Conservation (phyloP, 2,113 vertebrate species). For the Mormyrus iriodes region DNA sequence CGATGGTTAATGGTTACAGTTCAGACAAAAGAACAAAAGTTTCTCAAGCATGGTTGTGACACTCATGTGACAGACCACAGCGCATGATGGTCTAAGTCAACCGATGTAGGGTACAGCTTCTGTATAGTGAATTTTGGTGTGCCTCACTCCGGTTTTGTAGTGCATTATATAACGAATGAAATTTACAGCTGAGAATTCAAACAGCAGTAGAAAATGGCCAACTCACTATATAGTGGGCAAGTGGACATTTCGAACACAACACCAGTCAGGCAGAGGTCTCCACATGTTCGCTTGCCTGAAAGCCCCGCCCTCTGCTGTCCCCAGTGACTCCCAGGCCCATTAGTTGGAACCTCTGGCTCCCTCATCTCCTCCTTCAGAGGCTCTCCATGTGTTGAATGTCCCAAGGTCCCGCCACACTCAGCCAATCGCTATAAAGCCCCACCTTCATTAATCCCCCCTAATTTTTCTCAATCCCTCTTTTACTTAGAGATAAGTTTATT, state of each 20-base stretch:
- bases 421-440: slow-evolving; percentile 60
- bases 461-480: slow-evolving; percentile 58
- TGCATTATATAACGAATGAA: no score
- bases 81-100: background rate
- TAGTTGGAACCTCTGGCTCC: slow-evolving; percentile 37
- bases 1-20: background rate
- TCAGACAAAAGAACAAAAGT: background rate
- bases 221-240: background rate
- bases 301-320: slow-evolving; percentile 10
- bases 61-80: background rate
- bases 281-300: slow-evolving; percentile 9
- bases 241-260: background rate
- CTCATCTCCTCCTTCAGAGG: slow-evolving; percentile 30
- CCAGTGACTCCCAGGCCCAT: slow-evolving; percentile 25
- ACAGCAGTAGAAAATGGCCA: no score
- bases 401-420: slow-evolving; percentile 60
- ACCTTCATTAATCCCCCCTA: slow-evolving; percentile 62
- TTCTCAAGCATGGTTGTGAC: background rate
- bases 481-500: slow-evolving; percentile 65
- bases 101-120: background rate
- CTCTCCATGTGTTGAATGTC: slow-evolving; percentile 25
- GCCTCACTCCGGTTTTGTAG: background rate
- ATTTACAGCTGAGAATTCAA: no score
- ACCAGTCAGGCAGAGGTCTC: background rate
- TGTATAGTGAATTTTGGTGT: background rate